Base-by-base conservation (phyloP, 2,888 invertebrate species). In the Melinaea marsaeus region DNA sequence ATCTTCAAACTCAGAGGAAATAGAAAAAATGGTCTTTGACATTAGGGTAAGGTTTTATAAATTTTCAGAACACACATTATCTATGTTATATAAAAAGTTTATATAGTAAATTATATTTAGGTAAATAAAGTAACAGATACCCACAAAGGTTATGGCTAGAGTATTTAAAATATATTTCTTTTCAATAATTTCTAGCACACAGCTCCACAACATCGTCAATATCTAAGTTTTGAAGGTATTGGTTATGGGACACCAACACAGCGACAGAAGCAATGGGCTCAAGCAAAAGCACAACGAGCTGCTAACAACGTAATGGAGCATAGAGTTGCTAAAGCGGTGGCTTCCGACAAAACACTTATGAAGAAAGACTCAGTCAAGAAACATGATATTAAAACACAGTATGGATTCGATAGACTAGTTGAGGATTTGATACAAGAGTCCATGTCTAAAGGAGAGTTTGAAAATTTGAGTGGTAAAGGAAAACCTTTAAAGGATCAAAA, bases 341-440 rank as follows among this genome's bases (percentile, higher is more conserved):
- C 92, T 1, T 88, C 92, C 1, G 95, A 95, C 65, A 91, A 92
- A 51, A 85, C 94, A 0, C 75, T 96, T 0, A 92, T 94, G 89
- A 93, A 94, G 65, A 94, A 93, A 76, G 93, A 92, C 55, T 91
- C 80, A 3, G 85, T 90, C 61, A 90, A 90, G 60, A 93, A 92
- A 73, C 94, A 94, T 83, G 95, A 95, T 72, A 94, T 94, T 32
- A 95, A 95, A 88, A 96, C 95, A 0, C 95, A 95, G 88, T 94
- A 94, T 77, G 96, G 96, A 0, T 94, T 97, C 74, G 97, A 98
- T 69, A 93, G 97, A 61, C 86, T 98, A 0, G 97, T 97, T 0
- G 98, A 98, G 81, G 98, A 98, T 90, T 90, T 97, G 66, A 98
- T 98, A 70, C 96, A 96, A 75, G 97, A 97, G 78, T 95, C 97